phyloP scores from a whole-genome alignment of 1,140 invertebrate species.

The Bombus pascuorum region DNA sequence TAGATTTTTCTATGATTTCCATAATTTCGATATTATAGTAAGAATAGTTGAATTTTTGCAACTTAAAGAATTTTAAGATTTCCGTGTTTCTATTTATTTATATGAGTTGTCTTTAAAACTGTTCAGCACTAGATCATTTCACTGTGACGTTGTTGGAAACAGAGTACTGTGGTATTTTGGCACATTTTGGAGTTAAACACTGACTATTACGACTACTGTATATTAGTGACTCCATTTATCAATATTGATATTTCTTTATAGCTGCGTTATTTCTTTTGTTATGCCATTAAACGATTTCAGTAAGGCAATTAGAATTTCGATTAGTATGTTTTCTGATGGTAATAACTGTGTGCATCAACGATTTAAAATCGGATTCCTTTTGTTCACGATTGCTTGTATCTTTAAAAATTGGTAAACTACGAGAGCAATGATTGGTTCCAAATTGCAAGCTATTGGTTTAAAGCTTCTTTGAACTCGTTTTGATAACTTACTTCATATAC shows the following conservation, averaged over 20 bases:
- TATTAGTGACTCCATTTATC: conserved; percentile 1
- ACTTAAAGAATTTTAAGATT: background rate
- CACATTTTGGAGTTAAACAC: conserved; percentile 3
- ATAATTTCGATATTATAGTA: background rate
- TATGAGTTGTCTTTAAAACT: background rate
- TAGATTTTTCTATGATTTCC: background rate
- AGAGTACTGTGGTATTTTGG: too few relatives aligned
- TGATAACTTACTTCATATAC: background rate
- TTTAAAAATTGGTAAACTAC: conserved; percentile 25
- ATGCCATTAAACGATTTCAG: conserved; percentile 9
- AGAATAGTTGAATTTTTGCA: background rate
- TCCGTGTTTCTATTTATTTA: background rate
- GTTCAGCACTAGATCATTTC: too few relatives aligned
- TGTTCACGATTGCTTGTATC: background rate
- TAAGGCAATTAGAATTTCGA: background rate
- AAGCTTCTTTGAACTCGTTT: conserved; percentile 14
- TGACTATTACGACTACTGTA: conserved; percentile 20
- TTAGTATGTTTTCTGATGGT: background rate
- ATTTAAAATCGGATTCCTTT: background rate
- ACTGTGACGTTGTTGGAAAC: background rate
- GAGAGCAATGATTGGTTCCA: conserved; percentile 4
- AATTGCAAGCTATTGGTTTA: background rate
- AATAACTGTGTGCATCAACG: background rate
- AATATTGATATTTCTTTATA: conserved; percentile 62
- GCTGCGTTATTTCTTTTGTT: conserved; percentile 1